Evolutionary conservation across 1,140 invertebrate genomes (phyloP).

Genomic region (Pachypsylla venusta): DNA sequence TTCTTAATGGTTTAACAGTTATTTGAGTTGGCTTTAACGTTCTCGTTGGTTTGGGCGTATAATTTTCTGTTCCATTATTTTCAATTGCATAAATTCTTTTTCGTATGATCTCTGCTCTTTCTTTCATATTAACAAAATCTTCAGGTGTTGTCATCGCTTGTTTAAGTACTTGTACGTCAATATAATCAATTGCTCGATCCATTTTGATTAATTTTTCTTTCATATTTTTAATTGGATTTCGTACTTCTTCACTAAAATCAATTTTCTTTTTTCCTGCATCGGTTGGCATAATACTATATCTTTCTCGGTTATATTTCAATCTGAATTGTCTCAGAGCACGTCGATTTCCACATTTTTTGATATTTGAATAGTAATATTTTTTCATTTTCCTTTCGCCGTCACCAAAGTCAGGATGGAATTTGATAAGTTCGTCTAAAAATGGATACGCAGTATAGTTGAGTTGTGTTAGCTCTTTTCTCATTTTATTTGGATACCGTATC

Average conservation of each 20-base stretch:
- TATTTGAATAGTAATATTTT: not conserved
- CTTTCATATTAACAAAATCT: constrained; percentile 2
- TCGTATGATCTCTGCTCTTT: not conserved
- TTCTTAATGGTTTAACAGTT: not conserved
- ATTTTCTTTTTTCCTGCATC: not conserved
- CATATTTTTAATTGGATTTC: not conserved
- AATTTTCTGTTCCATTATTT: not conserved
- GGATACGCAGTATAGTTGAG: constrained; percentile 4
- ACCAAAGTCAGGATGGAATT: not conserved
- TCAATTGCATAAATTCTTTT: not conserved
- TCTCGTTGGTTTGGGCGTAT: not conserved
- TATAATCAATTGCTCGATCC: not conserved
- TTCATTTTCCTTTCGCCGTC: not conserved
- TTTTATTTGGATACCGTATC: not conserved
- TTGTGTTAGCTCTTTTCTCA: not conserved
- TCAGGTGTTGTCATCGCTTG: not conserved
- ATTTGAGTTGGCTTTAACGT: not conserved
- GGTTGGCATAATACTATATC: not conserved
- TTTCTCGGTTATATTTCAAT: not conserved
- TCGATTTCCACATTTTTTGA: not conserved
- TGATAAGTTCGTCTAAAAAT: not conserved
- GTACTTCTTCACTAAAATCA: not conserved
- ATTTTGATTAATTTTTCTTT: not conserved
- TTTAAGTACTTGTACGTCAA: not conserved
- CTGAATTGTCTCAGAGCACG: not conserved